These are phyloP conservation scores for Passer domesticus DNA, from an alignment of 2,113 vertebrate species.

Conservation along the genomic window DNA sequence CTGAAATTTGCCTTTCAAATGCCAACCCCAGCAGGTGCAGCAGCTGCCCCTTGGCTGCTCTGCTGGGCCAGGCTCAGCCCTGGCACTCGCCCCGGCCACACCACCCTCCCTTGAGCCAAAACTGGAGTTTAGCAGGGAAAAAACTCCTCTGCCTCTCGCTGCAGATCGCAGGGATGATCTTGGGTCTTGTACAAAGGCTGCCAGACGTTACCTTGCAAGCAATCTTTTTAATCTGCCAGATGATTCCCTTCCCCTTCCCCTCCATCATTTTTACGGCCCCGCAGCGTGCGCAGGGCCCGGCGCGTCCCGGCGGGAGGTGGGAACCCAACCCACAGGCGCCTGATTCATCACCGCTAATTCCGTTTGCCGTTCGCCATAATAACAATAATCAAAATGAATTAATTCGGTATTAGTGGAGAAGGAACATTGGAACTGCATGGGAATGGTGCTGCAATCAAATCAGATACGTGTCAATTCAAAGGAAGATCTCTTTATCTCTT, in stretches of 20 bases:
- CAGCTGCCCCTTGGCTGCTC: neutral
- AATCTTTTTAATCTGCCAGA: neutral
- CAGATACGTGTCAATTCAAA: neutral
- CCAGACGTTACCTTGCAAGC: neutral
- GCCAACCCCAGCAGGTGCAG: neutral
- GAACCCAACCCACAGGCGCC: neutral
- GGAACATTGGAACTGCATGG: slow-evolving; percentile 9
- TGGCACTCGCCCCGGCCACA: accelerated
- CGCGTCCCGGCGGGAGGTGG: neutral
- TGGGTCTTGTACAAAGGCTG: neutral
- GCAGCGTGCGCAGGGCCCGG: neutral
- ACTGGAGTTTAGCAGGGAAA: accelerated
- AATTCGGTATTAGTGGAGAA: slow-evolving; percentile 33
- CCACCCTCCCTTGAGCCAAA: neutral
- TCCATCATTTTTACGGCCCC: slow-evolving; percentile 11
- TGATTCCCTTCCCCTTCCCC: neutral
- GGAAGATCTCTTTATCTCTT: slow-evolving; percentile 41
- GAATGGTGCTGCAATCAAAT: slow-evolving; percentile 44
- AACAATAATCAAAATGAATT: slow-evolving; percentile 62
- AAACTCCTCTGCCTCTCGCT: neutral
- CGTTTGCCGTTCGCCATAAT: slow-evolving; percentile 13
- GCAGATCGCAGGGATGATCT: neutral
- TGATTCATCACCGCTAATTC: slow-evolving; percentile 29
- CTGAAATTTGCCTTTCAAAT: neutral
- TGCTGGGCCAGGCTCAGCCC: neutral